Evolutionary conservation across 2,113 vertebrate species (phyloP).

Genomic region (Brachypteracias leptosomus): DNA sequence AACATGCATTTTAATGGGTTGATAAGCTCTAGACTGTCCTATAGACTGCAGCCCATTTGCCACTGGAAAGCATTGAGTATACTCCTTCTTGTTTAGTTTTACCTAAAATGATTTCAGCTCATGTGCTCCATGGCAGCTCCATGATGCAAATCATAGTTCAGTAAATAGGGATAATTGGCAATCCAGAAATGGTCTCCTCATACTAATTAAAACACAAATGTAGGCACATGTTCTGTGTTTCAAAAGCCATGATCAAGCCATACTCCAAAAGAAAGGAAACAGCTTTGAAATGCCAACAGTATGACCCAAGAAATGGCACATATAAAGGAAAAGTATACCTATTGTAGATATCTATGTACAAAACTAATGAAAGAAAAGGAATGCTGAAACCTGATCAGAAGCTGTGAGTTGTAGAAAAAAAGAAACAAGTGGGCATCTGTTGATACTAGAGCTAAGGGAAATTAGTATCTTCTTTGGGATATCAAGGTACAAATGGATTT

Average conservation of each 20-base stretch:
- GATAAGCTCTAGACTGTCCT: neutral
- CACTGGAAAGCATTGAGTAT: rapidly evolving
- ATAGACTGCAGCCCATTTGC: neutral
- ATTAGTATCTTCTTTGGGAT: neutral
- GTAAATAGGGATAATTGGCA: neutral
- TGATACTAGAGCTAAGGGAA: neutral
- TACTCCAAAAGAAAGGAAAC: neutral
- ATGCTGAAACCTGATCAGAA: neutral
- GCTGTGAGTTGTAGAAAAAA: neutral
- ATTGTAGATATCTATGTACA: neutral
- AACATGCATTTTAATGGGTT: neutral
- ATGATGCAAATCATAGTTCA: neutral
- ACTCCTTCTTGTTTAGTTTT: neutral
- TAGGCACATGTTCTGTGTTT: neutral
- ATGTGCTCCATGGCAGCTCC: neutral
- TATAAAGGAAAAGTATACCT: neutral
- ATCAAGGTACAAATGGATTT: neutral
- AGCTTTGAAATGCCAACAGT: neutral
- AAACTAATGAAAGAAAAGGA: neutral
- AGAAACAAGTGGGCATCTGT: neutral
- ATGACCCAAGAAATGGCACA: neutral
- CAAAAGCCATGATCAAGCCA: neutral
- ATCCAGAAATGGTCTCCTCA: neutral
- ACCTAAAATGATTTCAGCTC: neutral
- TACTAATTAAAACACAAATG: neutral